Evolutionary conservation across 2,888 invertebrate species (phyloP).

Genomic region (Cylindroiulus punctatus): DNA sequence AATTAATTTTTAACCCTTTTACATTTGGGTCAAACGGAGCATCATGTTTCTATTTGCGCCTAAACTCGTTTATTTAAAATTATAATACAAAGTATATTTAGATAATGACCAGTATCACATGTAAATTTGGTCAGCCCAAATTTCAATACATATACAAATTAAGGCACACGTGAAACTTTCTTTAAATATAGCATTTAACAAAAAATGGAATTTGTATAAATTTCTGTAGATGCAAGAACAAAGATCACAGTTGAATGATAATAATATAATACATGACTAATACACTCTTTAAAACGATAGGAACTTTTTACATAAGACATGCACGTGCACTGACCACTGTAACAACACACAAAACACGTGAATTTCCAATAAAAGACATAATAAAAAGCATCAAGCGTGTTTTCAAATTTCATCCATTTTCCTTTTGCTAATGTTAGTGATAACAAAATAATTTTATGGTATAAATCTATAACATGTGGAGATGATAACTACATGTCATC

Average conservation of each 20-base stretch:
- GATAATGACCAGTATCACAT: not conserved
- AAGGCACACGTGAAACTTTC: not conserved
- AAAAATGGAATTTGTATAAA: not conserved
- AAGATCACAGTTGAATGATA: constrained; percentile 21
- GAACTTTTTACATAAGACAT: not conserved
- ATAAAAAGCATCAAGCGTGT: too few species aligned
- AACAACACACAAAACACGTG: not conserved
- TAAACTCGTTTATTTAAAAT: not conserved
- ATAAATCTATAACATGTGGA: too few species aligned
- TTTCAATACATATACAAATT: not conserved
- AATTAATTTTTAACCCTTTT: too few species aligned
- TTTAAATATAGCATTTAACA: not conserved
- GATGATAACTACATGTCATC: too few species aligned
- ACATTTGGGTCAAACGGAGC: too few species aligned
- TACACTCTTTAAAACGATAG: not conserved
- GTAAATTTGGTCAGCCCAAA: not conserved
- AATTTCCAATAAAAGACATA: not conserved
- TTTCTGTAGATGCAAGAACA: constrained; percentile 2
- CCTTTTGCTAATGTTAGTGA: not conserved
- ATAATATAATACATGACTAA: not conserved
- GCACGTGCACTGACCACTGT: not conserved
- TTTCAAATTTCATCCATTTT: not conserved
- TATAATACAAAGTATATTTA: not conserved
- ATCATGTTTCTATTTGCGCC: not conserved
- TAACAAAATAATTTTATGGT: not conserved